phyloP scores from a whole-genome alignment of 2,113 vertebrate species.

The Indri indri region DNA sequence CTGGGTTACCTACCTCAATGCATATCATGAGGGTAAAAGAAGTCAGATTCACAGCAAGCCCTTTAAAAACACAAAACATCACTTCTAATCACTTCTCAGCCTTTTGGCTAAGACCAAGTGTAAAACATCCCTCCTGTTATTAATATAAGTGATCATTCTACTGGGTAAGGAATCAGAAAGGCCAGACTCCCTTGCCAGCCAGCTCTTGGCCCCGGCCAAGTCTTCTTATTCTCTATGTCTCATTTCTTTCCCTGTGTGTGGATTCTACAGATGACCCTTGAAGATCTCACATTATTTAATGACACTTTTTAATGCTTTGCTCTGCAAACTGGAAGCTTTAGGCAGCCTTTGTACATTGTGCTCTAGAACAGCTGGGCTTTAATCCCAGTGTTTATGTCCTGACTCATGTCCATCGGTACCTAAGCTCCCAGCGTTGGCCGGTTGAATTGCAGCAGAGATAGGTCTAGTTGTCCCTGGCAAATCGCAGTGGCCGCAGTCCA shows the following conservation, averaged over 20 bases:
- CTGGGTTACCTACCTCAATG: no score
- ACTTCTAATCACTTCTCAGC: not conserved
- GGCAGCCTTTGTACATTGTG: not conserved
- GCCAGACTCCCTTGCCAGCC: not conserved
- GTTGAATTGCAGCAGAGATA: not conserved
- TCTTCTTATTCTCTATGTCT: not conserved
- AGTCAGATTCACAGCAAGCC: not conserved
- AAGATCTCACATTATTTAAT: not conserved
- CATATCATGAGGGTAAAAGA: no score
- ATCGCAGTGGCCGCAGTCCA: not conserved
- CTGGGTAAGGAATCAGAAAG: not conserved
- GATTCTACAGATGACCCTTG: not conserved
- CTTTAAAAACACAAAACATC: not conserved
- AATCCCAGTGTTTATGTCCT: not conserved
- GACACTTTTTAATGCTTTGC: not conserved
- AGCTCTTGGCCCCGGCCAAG: not conserved
- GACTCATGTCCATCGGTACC: not conserved
- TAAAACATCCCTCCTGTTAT: not conserved
- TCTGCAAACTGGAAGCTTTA: not conserved
- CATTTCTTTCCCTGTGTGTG: not conserved
- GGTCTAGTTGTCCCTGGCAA: constrained; percentile 35
- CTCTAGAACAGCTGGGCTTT: not conserved
- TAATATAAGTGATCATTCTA: not conserved
- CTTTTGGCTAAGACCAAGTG: no score
- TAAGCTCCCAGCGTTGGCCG: not conserved